Percentiles rank a stretch among this genome's conserved stretches.
Conservation (phyloP, 2,113 vertebrate species). For the Eulacestoma nigropectus region DNA sequence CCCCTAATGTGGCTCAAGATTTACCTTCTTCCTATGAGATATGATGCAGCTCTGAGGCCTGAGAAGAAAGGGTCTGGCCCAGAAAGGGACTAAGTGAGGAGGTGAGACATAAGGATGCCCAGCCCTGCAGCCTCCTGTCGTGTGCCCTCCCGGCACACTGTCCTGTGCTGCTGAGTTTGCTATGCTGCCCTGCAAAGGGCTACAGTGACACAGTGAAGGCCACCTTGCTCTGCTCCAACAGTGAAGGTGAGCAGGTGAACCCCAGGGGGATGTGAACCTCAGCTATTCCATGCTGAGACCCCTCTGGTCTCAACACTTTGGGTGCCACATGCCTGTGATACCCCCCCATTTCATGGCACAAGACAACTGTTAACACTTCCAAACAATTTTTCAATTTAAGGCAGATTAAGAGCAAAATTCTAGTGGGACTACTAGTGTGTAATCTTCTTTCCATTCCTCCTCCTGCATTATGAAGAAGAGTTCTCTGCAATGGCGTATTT, state of each 20-base stretch:
- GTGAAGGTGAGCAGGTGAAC: background rate
- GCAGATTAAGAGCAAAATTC: constrained; percentile 48
- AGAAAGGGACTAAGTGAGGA: background rate
- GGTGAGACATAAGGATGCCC: accelerated
- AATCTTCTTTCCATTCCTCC: constrained; percentile 42
- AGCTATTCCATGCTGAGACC: accelerated
- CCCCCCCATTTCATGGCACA: background rate
- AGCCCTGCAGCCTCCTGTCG: background rate
- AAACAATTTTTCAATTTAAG: constrained; percentile 28
- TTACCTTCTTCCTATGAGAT: background rate
- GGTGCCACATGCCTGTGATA: accelerated
- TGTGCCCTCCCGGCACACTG: background rate
- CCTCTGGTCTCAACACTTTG: background rate
- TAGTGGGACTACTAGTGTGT: constrained; percentile 37
- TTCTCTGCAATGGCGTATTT: constrained; percentile 24
- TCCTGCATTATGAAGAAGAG: background rate
- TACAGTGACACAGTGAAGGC: accelerated
- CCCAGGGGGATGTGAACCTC: background rate
- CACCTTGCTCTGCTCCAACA: accelerated
- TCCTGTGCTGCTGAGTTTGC: accelerated
- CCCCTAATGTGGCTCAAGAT: background rate
- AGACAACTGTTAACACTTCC: background rate
- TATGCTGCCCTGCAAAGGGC: background rate
- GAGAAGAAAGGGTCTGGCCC: background rate
- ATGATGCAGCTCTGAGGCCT: background rate